Evolutionary conservation across 1,140 invertebrate genomes (phyloP).

Genomic region (Pemphigus obesinymphae): DNA sequence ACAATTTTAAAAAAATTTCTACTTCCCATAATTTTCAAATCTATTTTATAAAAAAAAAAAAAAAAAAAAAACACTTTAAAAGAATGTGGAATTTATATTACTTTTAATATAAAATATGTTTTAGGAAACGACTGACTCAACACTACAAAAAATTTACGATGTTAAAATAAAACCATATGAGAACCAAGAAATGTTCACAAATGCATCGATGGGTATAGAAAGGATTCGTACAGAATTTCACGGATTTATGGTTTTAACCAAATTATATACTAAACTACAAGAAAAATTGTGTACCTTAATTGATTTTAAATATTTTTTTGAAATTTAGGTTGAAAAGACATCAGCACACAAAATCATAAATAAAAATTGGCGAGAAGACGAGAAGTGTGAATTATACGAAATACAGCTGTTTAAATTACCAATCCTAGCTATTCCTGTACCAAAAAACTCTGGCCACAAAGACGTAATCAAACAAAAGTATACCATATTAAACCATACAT

Average conservation of each 20-base stretch:
- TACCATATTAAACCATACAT: no score
- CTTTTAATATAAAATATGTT: neutral
- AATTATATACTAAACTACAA: no score
- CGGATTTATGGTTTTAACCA: neutral
- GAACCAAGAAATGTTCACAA: neutral
- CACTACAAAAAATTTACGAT: neutral
- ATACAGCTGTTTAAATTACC: conserved; percentile 56
- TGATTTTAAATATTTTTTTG: no score
- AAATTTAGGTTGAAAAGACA: neutral
- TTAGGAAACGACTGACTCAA: neutral
- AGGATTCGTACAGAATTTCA: conserved; percentile 25
- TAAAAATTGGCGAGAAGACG: conserved; percentile 56
- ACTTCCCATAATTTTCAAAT: no score
- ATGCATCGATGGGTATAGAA: neutral
- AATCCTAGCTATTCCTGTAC: conserved; percentile 54
- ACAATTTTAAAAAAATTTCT: no score
- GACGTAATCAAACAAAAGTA: conserved; percentile 56
- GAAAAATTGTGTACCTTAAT: no score
- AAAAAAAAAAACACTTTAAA: no score
- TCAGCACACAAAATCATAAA: conserved; percentile 52
- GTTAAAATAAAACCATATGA: neutral
- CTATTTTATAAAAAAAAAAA: no score
- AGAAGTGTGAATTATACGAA: conserved; percentile 58
- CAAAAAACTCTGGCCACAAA: conserved; percentile 56
- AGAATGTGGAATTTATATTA: no score